These are phyloP conservation scores for Ligdia adustata DNA, from an alignment of 2,888 invertebrate genomes.

Conservation along the genomic window DNA sequence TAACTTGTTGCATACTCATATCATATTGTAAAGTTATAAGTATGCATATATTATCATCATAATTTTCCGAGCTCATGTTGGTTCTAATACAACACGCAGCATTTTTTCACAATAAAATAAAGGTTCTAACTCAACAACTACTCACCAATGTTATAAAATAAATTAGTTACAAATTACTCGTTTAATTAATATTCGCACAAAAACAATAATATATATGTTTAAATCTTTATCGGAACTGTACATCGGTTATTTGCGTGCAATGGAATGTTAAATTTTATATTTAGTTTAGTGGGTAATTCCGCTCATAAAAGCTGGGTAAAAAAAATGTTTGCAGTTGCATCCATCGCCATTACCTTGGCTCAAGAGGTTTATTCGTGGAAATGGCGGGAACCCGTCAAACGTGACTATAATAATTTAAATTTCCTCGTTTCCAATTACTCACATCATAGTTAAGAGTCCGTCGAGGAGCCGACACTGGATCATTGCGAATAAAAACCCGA, in stretches of 20 bases:
- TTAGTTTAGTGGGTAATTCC: slow-evolving; percentile 17
- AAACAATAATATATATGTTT: no score
- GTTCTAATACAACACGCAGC: no score
- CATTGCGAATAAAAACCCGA: slow-evolving; percentile 31
- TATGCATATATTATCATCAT: no score
- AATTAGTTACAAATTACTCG: no score
- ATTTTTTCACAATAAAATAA: no score
- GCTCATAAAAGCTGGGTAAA: slow-evolving; percentile 22
- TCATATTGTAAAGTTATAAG: no score
- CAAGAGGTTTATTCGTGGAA: slow-evolving; percentile 24
- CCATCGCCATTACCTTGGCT: slow-evolving; percentile 20
- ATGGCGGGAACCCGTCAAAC: slow-evolving; percentile 25
- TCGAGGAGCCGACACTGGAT: slow-evolving; percentile 14
- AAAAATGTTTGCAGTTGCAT: slow-evolving; percentile 19
- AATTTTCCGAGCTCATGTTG: slow-evolving; percentile 5
- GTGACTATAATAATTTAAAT: slow-evolving; percentile 27
- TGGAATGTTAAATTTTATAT: slow-evolving; percentile 22
- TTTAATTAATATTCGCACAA: no score
- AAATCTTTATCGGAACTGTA: slow-evolving; percentile 11
- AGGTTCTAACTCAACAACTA: no score
- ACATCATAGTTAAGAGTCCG: slow-evolving; percentile 31
- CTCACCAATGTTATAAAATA: no score
- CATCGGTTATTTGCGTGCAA: slow-evolving; percentile 15
- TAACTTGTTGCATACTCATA: no score
- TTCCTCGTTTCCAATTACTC: slow-evolving; percentile 27